Conservation (phyloP, 2,888 invertebrate genomes). For the Heliconius ismenius region DNA sequence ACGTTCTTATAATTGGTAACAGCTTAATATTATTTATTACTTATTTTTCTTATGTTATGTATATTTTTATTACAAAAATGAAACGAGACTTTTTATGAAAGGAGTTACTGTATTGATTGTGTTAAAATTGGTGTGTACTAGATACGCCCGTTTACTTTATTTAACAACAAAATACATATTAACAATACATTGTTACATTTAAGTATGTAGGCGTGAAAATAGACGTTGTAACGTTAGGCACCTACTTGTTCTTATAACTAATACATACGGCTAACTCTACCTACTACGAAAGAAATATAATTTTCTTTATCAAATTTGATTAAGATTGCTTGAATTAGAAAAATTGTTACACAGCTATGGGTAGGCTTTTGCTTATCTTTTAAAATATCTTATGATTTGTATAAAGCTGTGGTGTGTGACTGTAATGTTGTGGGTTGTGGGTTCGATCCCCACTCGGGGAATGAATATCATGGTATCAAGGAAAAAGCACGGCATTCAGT, state of each 20-base stretch:
- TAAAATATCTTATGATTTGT: neutral
- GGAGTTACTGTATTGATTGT: slow-evolving; percentile 38
- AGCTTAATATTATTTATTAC: slow-evolving; percentile 32
- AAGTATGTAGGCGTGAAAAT: slow-evolving; percentile 30
- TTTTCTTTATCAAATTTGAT: neutral
- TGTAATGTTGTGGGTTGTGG: too few species aligned
- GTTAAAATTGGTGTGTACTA: slow-evolving; percentile 30
- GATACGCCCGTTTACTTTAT: slow-evolving; percentile 36
- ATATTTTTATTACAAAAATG: slow-evolving; percentile 32
- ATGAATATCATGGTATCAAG: too few species aligned
- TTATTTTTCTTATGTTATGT: slow-evolving; percentile 16
- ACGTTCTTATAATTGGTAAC: slow-evolving; percentile 31
- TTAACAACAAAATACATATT: slow-evolving; percentile 36
- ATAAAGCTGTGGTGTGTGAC: too few species aligned
- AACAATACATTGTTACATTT: slow-evolving; percentile 40
- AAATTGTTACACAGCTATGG: neutral
- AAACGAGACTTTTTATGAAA: slow-evolving; percentile 27
- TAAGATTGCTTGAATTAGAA: neutral
- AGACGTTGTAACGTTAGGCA: neutral
- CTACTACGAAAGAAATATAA: neutral
- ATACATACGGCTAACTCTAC: neutral
- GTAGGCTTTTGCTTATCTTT: neutral
- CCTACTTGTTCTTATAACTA: neutral
- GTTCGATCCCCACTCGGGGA: too few species aligned
- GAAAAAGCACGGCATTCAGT: neutral